Evolutionary conservation across 2,888 invertebrate genomes (phyloP).

Genomic region (Rhyacophila evoluta): DNA sequence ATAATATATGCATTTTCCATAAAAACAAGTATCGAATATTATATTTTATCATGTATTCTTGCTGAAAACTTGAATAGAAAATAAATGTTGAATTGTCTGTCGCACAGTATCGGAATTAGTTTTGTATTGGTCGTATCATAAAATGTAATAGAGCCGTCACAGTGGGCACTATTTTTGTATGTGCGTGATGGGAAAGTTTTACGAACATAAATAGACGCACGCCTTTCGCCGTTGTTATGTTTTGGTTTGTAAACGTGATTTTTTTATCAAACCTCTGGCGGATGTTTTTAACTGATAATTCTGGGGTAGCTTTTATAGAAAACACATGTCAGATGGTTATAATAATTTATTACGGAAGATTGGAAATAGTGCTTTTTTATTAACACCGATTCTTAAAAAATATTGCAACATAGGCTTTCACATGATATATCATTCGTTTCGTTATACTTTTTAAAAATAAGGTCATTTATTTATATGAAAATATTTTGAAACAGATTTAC

Average conservation of each 20-base stretch:
- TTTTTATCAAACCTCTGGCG: neutral
- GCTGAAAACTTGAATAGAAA: neutral
- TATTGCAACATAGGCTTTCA: neutral
- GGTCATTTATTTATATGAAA: too few species aligned
- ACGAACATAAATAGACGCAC: neutral
- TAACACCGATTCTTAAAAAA: neutral
- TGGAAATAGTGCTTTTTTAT: neutral
- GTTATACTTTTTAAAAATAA: too few species aligned
- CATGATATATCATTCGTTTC: too few species aligned
- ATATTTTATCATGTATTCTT: neutral
- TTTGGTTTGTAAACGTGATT: neutral
- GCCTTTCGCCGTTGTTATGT: neutral
- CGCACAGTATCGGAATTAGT: neutral
- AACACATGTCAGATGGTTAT: neutral
- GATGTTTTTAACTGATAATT: neutral
- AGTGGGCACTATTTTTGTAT: neutral
- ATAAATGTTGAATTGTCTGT: too few species aligned
- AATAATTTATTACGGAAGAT: neutral
- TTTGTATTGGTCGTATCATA: neutral
- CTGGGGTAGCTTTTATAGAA: neutral
- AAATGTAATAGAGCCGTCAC: neutral
- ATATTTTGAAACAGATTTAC: too few species aligned
- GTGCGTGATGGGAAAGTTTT: constrained; percentile 15
- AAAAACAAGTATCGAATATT: neutral
- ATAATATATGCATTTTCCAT: too few species aligned